Conservation (phyloP, 2,888 invertebrate species). For the Venusia cambrica region DNA sequence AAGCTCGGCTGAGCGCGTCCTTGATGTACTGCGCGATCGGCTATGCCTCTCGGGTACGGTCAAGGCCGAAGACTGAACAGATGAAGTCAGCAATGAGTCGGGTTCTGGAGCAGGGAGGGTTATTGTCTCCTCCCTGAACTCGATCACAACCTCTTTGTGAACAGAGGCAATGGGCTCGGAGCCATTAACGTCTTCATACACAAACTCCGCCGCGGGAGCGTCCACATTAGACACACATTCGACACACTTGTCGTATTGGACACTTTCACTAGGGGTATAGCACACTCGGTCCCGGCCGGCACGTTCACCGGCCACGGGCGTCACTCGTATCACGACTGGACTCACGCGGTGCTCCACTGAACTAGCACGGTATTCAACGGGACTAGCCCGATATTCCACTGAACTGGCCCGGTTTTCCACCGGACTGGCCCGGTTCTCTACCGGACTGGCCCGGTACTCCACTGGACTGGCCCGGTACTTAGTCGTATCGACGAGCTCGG, state of each 20-base stretch:
- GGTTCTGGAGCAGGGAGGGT: conserved; percentile 25
- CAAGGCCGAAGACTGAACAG: conserved; percentile 28
- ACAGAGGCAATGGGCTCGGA: conserved; percentile 8
- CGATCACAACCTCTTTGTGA: conserved; percentile 32
- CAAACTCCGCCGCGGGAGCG: conserved; percentile 27
- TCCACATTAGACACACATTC: conserved; percentile 14
- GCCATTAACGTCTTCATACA: conserved; percentile 21
- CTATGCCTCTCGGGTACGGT: conserved; percentile 36
- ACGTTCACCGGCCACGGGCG: conserved; percentile 26
- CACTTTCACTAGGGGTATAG: conserved; percentile 61
- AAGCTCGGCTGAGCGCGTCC: conserved; percentile 80
- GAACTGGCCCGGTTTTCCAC: conserved; percentile 5
- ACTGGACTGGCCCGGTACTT: conserved; percentile 1
- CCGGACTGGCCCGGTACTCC: conserved; percentile 2
- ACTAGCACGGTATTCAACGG: neutral
- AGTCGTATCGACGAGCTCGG: neutral
- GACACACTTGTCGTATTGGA: conserved; percentile 46
- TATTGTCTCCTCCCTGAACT: conserved; percentile 35
- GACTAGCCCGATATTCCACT: conserved; percentile 1
- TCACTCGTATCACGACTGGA: conserved; percentile 4
- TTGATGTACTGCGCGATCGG: conserved; percentile 49
- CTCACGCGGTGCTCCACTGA: conserved; percentile 8
- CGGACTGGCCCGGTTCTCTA: conserved; percentile 1
- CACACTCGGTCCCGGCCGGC: conserved; percentile 50
- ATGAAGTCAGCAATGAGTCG: too few species aligned